Evolutionary conservation across 2,888 invertebrate species (phyloP).

Genomic region (Muschampia plurimacula): DNA sequence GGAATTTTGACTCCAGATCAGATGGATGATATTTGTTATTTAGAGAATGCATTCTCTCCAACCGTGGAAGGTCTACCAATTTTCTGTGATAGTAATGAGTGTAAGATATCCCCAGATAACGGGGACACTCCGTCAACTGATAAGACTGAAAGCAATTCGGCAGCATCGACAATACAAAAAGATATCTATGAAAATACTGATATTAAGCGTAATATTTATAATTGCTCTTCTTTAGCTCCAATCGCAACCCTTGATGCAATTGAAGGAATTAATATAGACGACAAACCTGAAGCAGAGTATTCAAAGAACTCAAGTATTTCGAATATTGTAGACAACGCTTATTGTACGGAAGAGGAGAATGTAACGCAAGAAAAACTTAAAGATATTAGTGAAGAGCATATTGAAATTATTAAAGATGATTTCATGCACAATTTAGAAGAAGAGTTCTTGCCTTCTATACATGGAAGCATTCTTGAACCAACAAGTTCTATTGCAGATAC

Average conservation of each 20-base stretch:
- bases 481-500: slow-evolving; percentile 83
- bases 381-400: slow-evolving; percentile 44
- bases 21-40: slow-evolving; percentile 90
- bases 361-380: slow-evolving; percentile 37
- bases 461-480: slow-evolving; percentile 86
- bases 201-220: slow-evolving; percentile 49
- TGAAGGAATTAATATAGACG: slow-evolving; percentile 59
- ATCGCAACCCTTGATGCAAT: slow-evolving; percentile 62
- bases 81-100: slow-evolving; percentile 75
- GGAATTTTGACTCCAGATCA: slow-evolving; percentile 96
- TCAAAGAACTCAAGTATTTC: slow-evolving; percentile 46
- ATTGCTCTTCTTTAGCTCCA: slow-evolving; percentile 57
- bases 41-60: slow-evolving; percentile 88
- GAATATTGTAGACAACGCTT: slow-evolving; percentile 42
- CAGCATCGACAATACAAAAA: slow-evolving; percentile 81
- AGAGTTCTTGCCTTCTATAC: slow-evolving; percentile 87
- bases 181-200: slow-evolving; percentile 71
- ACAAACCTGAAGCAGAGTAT: slow-evolving; percentile 43
- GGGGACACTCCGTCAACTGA: slow-evolving; percentile 85
- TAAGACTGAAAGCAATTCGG: slow-evolving; percentile 83
- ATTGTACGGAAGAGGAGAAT: slow-evolving; percentile 34
- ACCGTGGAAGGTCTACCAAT: slow-evolving; percentile 87
- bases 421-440: slow-evolving; percentile 76
- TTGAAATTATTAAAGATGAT: slow-evolving; percentile 55
- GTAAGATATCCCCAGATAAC: slow-evolving; percentile 78